phyloP scores from a whole-genome alignment of 2,888 invertebrate species.

The Brassicogethes aeneus region DNA sequence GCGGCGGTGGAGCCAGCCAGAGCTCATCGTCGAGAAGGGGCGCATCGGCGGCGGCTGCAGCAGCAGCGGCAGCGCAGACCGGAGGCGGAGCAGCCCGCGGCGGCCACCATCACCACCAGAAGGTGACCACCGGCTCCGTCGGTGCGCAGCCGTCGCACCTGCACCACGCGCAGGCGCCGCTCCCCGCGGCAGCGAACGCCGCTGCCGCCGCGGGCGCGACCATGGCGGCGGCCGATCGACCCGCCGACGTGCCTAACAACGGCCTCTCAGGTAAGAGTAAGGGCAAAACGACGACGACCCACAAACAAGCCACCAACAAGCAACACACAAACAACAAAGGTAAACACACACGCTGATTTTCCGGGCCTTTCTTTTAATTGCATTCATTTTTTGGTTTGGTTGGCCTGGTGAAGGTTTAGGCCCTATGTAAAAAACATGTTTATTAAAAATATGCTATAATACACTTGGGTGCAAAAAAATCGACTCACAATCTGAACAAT shows the following conservation, averaged over 20 bases:
- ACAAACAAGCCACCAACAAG: not conserved
- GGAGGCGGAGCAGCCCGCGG: constrained; percentile 15
- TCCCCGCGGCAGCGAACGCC: constrained; percentile 16
- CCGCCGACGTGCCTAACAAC: constrained; percentile 34
- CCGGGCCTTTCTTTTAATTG: no score
- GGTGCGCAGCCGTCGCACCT: constrained; percentile 20
- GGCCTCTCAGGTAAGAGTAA: constrained; percentile 32
- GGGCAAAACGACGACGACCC: not conserved
- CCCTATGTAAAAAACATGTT: no score
- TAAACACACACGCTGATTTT: no score
- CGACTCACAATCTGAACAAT: no score
- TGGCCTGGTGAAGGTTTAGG: no score
- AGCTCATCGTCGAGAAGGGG: constrained; percentile 19
- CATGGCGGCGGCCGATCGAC: constrained; percentile 34
- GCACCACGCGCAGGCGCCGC: constrained; percentile 20
- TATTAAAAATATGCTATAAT: no score
- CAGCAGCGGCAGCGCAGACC: constrained; percentile 13
- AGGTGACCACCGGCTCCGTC: constrained; percentile 36
- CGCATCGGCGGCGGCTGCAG: constrained; percentile 32
- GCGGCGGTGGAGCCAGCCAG: constrained; percentile 15
- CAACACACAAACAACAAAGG: not conserved
- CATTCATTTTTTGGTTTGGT: no score
- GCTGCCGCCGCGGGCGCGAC: constrained; percentile 12
- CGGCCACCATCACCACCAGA: constrained; percentile 1
- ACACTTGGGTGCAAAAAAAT: no score